Evolutionary conservation across 2,797 vertebrate genomes (phyloP), one percentile per base, ranked within the genome.

Genomic region (Acridotheres tristis): DNA sequence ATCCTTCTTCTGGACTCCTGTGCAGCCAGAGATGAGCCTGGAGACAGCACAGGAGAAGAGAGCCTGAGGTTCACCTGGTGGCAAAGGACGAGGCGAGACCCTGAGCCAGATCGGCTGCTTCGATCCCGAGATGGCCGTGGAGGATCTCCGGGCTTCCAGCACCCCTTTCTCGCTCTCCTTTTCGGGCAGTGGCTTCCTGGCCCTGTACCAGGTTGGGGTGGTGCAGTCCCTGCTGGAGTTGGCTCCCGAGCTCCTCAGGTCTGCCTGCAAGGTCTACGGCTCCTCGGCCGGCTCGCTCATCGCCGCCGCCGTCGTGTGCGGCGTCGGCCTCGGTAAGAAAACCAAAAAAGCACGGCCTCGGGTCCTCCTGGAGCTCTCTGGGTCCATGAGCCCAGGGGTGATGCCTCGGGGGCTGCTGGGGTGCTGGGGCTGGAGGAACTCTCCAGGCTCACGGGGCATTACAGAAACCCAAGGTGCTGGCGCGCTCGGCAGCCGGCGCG

Each of bases 121-220:
- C 5, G 23, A 18, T 30, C 74, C 1, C 2, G 5, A 38, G 86
- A 96, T 97, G 96, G 75, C 85, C 20, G 91, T 58, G 76, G 74
- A 59, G 55, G 89, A 85, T 43, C 87, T 76, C 18, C 89, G 53
- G 27, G 94, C 86, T 75, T 85, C 97, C 0, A 93, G 97, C 88
- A 95, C 96, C 76, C 97, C 96, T 2, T 96, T 98, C 59, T 98
- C 98, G 0, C 96, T 98, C 76, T 98, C 98, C 65, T 99, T 99
- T 68, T 98, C 99, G 0, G 99, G 99, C 65, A 99, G 98, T 0
- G 99, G 99, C n/a, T 99, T 99, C 92, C 92, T 99, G 22, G 97
- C 97, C 53, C 98, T 98, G 38, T 99, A 99, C 94, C 99, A 99
- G 97, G 92, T 99, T 0, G 99, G 99, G 19, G 98, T 98, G 3